Evolutionary conservation across 1,140 invertebrate genomes (phyloP).

Genomic region (Danaus plexippus): DNA sequence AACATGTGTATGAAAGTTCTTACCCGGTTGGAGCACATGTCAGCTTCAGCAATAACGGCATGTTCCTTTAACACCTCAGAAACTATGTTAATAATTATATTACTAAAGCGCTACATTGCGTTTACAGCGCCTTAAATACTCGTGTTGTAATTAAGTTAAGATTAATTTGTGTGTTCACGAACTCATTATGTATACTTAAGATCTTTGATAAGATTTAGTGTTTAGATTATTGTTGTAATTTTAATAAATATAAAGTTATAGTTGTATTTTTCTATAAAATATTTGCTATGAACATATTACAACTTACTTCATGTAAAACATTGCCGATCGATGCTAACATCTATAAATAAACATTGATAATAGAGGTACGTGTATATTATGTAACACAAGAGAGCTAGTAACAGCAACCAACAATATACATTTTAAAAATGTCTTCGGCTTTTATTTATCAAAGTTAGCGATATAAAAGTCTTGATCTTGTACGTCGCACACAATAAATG

Average conservation of each 20-base stretch:
- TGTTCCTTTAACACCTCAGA: conserved; percentile 32
- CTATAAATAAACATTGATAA: too few species aligned
- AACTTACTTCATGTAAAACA: too few species aligned
- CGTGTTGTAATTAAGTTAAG: neutral
- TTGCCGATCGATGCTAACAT: too few species aligned
- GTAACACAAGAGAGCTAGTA: too few species aligned
- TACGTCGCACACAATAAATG: conserved; percentile 66
- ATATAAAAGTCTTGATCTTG: conserved; percentile 60
- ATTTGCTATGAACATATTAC: too few species aligned
- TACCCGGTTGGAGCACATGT: conserved; percentile 31
- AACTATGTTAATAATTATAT: conserved; percentile 27
- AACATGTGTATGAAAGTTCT: conserved; percentile 38
- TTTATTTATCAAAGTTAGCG: conserved; percentile 53
- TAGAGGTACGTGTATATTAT: too few species aligned
- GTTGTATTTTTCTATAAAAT: too few species aligned
- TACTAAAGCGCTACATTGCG: conserved; percentile 20
- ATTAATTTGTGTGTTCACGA: neutral
- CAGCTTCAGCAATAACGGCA: conserved; percentile 34
- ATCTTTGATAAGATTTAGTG: too few species aligned
- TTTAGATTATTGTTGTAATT: too few species aligned
- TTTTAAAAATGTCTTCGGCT: conserved; percentile 30
- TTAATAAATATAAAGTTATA: too few species aligned
- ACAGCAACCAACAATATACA: conserved; percentile 25
- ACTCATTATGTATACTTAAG: too few species aligned
- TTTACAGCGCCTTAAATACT: conserved; percentile 15